phyloP scores from a whole-genome alignment of 92 coral and sea anemone genomes.

The Epizoanthus scotinus region DNA sequence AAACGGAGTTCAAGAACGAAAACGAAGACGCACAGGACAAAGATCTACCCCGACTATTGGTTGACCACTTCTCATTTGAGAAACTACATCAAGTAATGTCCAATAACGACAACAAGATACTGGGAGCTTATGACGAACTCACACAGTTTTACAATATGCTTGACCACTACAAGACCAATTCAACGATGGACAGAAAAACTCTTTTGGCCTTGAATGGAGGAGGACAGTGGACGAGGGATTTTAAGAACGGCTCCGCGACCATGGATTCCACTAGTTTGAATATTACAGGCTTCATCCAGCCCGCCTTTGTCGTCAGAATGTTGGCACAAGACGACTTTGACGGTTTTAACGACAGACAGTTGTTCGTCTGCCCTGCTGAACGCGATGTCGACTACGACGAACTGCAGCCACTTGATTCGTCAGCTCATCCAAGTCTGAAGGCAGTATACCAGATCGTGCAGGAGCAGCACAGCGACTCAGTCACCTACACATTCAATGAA shows the following conservation, averaged over 20 bases:
- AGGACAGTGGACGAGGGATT: constrained; percentile 51
- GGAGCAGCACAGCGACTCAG: constrained; percentile 14
- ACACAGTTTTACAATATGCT: constrained; percentile 58
- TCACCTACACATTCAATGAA: constrained; percentile 37
- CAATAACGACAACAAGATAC: constrained; percentile 26
- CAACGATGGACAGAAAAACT: constrained; percentile 59
- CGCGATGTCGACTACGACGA: constrained; percentile 50
- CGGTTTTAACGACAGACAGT: constrained; percentile 52
- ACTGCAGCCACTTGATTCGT: constrained; percentile 36
- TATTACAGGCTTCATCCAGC: constrained; percentile 55
- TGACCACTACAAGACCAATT: constrained; percentile 55
- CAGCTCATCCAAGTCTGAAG: constrained; percentile 13
- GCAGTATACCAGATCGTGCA: constrained; percentile 37
- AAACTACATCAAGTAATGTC: constrained; percentile 56
- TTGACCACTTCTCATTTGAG: constrained; percentile 56
- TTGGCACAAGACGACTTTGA: constrained; percentile 34
- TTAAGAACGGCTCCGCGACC: constrained; percentile 48
- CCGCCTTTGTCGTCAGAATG: constrained; percentile 43
- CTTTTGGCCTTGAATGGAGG: constrained; percentile 58
- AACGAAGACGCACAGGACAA: constrained; percentile 34
- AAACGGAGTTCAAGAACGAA: constrained; percentile 20
- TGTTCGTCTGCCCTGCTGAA: constrained; percentile 50
- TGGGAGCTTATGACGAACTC: constrained; percentile 59
- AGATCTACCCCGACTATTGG: constrained; percentile 48
- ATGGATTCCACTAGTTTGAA: constrained; percentile 52